These are phyloP conservation scores for Alosa sapidissima DNA, from an alignment of 2,797 vertebrate genomes.

Conservation along the genomic window DNA sequence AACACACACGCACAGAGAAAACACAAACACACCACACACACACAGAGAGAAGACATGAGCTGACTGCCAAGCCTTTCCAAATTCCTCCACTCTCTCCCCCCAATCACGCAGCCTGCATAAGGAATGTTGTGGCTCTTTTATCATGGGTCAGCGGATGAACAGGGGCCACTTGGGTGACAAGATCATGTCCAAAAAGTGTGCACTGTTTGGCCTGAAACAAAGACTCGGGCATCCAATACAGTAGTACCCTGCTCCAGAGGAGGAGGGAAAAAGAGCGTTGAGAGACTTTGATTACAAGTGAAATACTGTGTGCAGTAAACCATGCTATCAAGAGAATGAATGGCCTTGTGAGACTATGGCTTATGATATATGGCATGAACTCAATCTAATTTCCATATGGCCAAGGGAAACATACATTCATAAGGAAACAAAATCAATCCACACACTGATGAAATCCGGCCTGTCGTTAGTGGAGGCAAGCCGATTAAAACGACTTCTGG, in stretches of 20 bases:
- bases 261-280: neutral
- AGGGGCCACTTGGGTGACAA: neutral
- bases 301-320: constrained; percentile 26
- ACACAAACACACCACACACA: constrained; percentile 22
- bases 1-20: neutral
- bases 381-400: constrained; percentile 23
- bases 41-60: neutral
- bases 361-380: neutral
- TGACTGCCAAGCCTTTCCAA: constrained; percentile 10
- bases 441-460: neutral
- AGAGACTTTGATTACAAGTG: constrained; percentile 20
- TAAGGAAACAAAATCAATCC: neutral
- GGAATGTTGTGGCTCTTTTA: constrained; percentile 19
- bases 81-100: constrained; percentile 4
- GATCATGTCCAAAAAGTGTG: constrained; percentile 31
- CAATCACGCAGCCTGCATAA: constrained; percentile 20
- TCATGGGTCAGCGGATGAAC: constrained; percentile 26
- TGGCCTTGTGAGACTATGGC: neutral
- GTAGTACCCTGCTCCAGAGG: neutral
- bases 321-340: neutral
- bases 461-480: neutral
- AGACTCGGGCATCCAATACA: neutral
- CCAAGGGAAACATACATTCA: neutral
- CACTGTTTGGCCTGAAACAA: neutral
- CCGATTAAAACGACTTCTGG: neutral